Evolutionary conservation across 2,888 invertebrate genomes (phyloP).

Genomic region (Troides helena): DNA sequence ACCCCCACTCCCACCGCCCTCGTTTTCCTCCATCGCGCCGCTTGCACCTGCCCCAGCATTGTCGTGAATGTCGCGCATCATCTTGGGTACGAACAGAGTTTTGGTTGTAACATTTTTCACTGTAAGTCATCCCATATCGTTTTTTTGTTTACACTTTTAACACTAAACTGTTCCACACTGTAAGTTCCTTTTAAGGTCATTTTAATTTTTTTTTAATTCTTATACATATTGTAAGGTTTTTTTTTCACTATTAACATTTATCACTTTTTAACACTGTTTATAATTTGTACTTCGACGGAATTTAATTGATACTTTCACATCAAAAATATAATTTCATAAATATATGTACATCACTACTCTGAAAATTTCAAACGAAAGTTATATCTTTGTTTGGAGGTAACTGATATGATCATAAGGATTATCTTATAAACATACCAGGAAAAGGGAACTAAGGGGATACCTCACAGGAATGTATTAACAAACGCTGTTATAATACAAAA

Average conservation of each 20-base stretch:
- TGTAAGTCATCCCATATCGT: slow-evolving; percentile 80
- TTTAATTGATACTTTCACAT: slow-evolving; percentile 62
- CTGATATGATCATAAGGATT: slow-evolving; percentile 65
- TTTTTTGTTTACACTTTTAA: slow-evolving; percentile 67
- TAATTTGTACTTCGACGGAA: slow-evolving; percentile 75
- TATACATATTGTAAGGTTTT: slow-evolving; percentile 55
- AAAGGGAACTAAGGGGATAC: slow-evolving; percentile 47
- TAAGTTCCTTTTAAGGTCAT: slow-evolving; percentile 59
- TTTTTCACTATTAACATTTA: slow-evolving; percentile 48
- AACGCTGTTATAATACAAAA: slow-evolving; percentile 21
- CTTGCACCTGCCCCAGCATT: slow-evolving; percentile 72
- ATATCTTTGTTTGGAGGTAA: slow-evolving; percentile 37
- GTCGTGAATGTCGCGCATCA: slow-evolving; percentile 80
- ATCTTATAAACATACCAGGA: slow-evolving; percentile 67
- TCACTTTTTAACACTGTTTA: slow-evolving; percentile 55
- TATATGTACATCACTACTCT: slow-evolving; percentile 63
- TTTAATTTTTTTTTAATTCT: slow-evolving; percentile 53
- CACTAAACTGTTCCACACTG: slow-evolving; percentile 56
- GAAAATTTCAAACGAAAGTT: slow-evolving; percentile 41
- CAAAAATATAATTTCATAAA: slow-evolving; percentile 68
- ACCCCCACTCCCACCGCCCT: slow-evolving; percentile 78
- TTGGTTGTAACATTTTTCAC: slow-evolving; percentile 74
- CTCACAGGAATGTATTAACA: slow-evolving; percentile 59
- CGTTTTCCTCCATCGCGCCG: slow-evolving; percentile 79
- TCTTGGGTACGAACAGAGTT: slow-evolving; percentile 71